These are phyloP conservation scores for Chlamydotis undulata DNA, from an alignment of 2,113 vertebrate species.

Conservation along the genomic window DNA sequence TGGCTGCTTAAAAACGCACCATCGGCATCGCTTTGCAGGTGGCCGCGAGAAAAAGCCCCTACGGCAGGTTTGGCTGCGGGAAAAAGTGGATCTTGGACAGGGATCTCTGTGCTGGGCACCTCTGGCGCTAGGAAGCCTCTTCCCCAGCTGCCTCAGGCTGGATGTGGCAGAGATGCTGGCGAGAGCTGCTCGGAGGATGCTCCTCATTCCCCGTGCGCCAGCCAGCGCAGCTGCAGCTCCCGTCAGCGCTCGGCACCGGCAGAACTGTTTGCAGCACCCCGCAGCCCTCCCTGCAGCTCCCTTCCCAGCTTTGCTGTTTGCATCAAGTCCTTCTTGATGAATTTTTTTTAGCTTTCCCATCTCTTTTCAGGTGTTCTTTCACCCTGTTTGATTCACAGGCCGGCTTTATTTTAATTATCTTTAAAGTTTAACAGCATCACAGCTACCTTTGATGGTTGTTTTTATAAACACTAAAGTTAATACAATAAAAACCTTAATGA, in stretches of 20 bases:
- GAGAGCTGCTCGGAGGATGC: neutral
- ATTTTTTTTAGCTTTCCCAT: neutral
- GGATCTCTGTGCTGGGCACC: rapidly evolving
- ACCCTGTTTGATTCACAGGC: neutral
- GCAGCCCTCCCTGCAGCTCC: neutral
- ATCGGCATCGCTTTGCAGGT: neutral
- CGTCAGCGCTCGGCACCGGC: neutral
- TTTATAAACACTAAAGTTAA: neutral
- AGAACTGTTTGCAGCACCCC: neutral
- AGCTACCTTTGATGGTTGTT: neutral
- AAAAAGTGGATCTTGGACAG: neutral
- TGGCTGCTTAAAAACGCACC: neutral
- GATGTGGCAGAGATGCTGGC: rapidly evolving
- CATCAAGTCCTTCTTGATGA: neutral
- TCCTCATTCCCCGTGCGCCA: neutral
- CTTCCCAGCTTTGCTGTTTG: neutral
- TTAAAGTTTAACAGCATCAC: neutral
- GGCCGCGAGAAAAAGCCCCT: neutral
- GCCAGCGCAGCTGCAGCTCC: neutral
- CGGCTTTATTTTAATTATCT: neutral
- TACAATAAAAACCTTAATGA: neutral
- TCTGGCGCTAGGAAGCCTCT: neutral
- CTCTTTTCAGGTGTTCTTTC: neutral
- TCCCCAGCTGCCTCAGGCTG: neutral
- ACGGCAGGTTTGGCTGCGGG: neutral